A percentile compares a stretch with the other conserved stretches of the same genome.
phyloP scores from a whole-genome alignment of 2,113 vertebrate species.

The Numenius arquata region DNA sequence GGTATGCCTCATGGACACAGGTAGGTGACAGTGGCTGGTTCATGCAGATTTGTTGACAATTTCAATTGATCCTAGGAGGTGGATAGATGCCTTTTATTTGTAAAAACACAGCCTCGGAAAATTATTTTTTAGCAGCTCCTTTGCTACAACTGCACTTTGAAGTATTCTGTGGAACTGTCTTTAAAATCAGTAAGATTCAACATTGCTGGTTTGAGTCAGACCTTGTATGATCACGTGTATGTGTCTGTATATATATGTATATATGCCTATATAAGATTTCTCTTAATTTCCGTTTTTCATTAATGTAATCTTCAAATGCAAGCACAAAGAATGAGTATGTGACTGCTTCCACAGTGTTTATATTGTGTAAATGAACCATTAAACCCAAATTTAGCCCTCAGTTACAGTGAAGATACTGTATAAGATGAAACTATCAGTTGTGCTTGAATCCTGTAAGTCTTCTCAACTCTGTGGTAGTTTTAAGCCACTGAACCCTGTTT shows the following conservation, averaged over 20 bases:
- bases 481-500: neutral
- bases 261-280: neutral
- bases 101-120: neutral
- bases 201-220: neutral
- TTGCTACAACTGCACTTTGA: neutral
- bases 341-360: neutral
- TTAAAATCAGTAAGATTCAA: constrained; percentile 11
- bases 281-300: neutral
- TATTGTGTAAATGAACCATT: neutral
- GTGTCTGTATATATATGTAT: neutral
- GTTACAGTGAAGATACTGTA: neutral
- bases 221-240: neutral
- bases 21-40: neutral
- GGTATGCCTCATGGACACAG: neutral
- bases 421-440: neutral
- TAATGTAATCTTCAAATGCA: neutral
- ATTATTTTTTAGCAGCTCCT: neutral
- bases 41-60: neutral
- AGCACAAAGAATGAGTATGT: neutral
- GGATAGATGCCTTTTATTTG: neutral
- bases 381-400: neutral
- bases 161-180: neutral
- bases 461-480: neutral
- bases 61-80: neutral
- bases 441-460: neutral